Evolutionary conservation across 2,888 invertebrate genomes (phyloP).

Genomic region (Nemoura dubitans): DNA sequence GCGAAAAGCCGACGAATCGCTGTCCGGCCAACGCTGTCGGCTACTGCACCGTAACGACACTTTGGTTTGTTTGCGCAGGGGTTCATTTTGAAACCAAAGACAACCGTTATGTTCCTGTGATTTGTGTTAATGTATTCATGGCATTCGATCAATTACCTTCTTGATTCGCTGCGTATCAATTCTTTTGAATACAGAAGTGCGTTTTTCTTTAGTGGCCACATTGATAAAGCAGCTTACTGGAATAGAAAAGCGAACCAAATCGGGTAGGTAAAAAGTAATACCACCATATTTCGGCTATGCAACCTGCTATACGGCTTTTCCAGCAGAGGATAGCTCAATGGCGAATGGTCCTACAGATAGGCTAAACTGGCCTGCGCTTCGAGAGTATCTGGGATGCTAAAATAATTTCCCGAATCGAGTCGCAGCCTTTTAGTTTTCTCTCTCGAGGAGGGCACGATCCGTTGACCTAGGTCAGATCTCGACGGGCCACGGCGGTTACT

Average conservation of each 20-base stretch:
- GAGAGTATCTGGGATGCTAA: no score
- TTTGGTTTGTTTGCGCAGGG: neutral
- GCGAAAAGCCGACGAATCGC: neutral
- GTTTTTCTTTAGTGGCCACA: no score
- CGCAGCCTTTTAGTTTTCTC: neutral
- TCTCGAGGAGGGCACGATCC: neutral
- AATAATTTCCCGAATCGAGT: neutral
- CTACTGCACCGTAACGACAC: neutral
- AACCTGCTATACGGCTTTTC: no score
- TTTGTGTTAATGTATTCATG: neutral
- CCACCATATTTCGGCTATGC: no score
- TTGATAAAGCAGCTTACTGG: no score
- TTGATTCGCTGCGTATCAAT: no score
- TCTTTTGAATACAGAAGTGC: no score
- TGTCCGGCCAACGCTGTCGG: neutral
- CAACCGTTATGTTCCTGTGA: neutral
- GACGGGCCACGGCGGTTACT: neutral
- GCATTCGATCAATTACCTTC: neutral
- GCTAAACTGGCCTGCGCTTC: no score
- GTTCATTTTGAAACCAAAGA: neutral
- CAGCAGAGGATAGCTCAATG: no score
- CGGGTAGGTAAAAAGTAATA: no score
- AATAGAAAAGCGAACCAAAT: no score
- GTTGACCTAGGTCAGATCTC: constrained; percentile 18
- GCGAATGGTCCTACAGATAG: no score